Conservation (phyloP, 2,113 vertebrate genomes). For the Ailuropoda melanoleuca region DNA sequence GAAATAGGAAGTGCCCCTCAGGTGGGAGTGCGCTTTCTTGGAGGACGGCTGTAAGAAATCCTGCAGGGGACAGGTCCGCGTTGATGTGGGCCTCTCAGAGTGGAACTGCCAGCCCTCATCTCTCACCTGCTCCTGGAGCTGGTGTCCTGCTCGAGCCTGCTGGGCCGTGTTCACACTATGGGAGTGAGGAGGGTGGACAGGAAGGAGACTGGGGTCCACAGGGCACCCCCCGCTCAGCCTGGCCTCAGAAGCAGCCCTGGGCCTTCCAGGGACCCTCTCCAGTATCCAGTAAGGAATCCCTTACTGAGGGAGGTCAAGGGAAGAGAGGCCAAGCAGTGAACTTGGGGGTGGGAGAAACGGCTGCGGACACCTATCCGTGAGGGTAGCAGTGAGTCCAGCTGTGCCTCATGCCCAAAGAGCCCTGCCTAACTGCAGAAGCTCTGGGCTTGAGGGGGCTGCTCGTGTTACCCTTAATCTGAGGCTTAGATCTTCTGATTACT, state of each 20-base stretch:
- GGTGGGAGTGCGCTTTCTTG: neutral
- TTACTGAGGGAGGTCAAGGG: neutral
- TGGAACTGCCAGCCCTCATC: fast-evolving
- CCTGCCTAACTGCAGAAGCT: neutral
- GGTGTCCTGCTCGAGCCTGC: fast-evolving
- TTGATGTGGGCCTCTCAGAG: too few species aligned
- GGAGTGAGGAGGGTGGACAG: neutral
- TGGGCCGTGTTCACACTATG: fast-evolving
- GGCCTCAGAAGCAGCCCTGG: neutral
- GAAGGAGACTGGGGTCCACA: neutral
- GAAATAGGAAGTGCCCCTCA: constrained; percentile 67
- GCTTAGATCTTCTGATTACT: neutral
- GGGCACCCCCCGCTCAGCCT: neutral
- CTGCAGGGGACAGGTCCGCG: neutral
- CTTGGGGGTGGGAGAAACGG: fast-evolving
- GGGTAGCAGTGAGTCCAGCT: neutral
- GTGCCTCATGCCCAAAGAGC: neutral
- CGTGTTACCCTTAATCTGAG: neutral
- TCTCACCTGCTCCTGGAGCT: neutral
- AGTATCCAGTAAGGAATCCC: neutral
- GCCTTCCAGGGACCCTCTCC: fast-evolving
- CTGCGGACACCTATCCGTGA: fast-evolving
- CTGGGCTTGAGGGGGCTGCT: neutral
- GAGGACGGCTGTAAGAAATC: neutral
- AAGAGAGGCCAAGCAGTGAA: neutral